Evolutionary conservation across 2,113 vertebrate species (phyloP).

Genomic region (Taurulus bubalis): DNA sequence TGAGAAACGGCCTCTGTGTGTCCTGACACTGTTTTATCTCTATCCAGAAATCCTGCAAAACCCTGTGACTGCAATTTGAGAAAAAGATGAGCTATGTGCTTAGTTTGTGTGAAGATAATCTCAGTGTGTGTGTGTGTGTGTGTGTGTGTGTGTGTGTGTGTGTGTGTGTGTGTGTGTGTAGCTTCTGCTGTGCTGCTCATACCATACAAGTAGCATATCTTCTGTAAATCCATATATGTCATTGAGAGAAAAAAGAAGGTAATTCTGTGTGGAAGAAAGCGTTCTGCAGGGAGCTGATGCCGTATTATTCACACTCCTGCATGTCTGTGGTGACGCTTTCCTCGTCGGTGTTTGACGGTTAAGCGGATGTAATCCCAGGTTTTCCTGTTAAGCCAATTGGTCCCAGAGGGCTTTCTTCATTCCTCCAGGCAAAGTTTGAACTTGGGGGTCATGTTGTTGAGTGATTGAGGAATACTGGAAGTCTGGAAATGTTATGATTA

Average conservation of each 20-base stretch:
- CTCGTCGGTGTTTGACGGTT: constrained; percentile 49
- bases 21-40: not conserved
- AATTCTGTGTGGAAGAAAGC: constrained; percentile 21
- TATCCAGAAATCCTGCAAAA: constrained; percentile 1
- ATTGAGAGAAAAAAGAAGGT: constrained; percentile 4
- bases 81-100: not conserved
- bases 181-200: constrained; percentile 4
- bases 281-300: constrained; percentile 29
- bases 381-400: constrained; percentile 50
- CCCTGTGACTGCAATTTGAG: constrained; percentile 1
- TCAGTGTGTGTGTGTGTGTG: not conserved
- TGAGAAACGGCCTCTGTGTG: too few species aligned
- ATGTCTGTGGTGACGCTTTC: constrained; percentile 3
- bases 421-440: constrained; percentile 30
- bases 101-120: not conserved
- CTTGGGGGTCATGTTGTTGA: constrained; percentile 28
- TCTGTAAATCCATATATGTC: not conserved
- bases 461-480: constrained; percentile 12
- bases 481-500: constrained; percentile 23
- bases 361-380: constrained; percentile 50
- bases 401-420: constrained; percentile 43
- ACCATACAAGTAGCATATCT: not conserved
- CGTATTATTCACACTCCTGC: constrained; percentile 38
- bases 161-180: not conserved
- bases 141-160: not conserved